Conservation (phyloP, 2,113 vertebrate species). For the Oncorhynchus nerka region DNA sequence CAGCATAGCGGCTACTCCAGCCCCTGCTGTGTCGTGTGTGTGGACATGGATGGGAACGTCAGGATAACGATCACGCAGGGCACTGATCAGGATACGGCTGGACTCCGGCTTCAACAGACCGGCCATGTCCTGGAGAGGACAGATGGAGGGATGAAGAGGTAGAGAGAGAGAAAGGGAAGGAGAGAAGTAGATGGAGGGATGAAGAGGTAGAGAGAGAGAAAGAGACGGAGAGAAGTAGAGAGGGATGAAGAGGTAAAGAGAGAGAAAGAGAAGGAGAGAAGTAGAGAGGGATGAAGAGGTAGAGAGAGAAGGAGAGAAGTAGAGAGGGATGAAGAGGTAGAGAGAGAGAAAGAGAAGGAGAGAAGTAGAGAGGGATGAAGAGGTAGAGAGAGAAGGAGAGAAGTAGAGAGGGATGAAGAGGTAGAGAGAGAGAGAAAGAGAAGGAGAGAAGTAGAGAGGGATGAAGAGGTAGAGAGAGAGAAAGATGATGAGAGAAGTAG, state of each 20-base stretch:
- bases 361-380: background rate
- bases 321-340: background rate
- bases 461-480: no score
- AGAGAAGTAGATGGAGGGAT: background rate
- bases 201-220: no score
- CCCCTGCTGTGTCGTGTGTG: constrained; percentile 90
- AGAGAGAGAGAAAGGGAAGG: background rate
- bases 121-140: constrained; percentile 83
- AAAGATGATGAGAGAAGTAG: background rate
- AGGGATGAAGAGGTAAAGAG: background rate
- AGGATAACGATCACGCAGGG: constrained; percentile 85
- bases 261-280: background rate
- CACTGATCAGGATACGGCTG: constrained; percentile 77
- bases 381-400: no score
- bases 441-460: no score
- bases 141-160: background rate
- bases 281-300: background rate
- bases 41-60: constrained; percentile 88
- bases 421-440: no score
- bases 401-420: no score
- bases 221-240: no score
- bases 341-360: no score
- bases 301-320: no score
- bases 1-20: constrained; percentile 88
- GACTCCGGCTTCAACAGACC: constrained; percentile 85